Conservation (phyloP, 2,888 invertebrate species). For the Drosophila tripunctata region DNA sequence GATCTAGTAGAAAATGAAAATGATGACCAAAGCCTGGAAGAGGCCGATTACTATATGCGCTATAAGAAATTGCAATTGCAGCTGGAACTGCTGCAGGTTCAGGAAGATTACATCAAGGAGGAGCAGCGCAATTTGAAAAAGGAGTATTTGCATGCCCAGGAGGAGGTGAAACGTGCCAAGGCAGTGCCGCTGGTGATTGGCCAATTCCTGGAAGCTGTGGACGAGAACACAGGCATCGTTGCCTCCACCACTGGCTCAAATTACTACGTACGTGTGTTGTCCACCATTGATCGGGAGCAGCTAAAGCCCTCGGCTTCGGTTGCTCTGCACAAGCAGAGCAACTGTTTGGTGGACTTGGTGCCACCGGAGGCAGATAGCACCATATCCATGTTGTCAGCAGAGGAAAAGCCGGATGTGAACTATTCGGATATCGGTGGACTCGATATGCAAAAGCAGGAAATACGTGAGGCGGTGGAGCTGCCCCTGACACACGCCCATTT, state of each 20-base stretch:
- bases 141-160: constrained; percentile 99
- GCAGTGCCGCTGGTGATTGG: constrained; percentile 99
- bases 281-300: constrained; percentile 98
- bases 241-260: constrained; percentile 98
- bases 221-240: constrained; percentile 99
- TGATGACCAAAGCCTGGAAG: constrained; percentile 85
- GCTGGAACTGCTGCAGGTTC: constrained; percentile 98
- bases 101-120: constrained; percentile 99
- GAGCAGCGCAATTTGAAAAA: constrained; percentile 99
- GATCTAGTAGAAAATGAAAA: constrained; percentile 22
- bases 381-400: constrained; percentile 98
- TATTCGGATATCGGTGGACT: constrained; percentile 99
- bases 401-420: constrained; percentile 98
- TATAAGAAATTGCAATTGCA: constrained; percentile 98
- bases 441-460: constrained; percentile 99
- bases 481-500: constrained; percentile 99
- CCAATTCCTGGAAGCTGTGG: constrained; percentile 99
- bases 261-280: constrained; percentile 85
- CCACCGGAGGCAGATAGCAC: constrained; percentile 99
- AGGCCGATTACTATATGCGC: constrained; percentile 97
- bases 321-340: constrained; percentile 99
- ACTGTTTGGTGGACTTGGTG: constrained; percentile 98
- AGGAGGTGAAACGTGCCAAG: constrained; percentile 98
- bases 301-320: constrained; percentile 99
- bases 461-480: constrained; percentile 98